phyloP scores from a whole-genome alignment of 2,113 vertebrate genomes.

The Strigops habroptila region DNA sequence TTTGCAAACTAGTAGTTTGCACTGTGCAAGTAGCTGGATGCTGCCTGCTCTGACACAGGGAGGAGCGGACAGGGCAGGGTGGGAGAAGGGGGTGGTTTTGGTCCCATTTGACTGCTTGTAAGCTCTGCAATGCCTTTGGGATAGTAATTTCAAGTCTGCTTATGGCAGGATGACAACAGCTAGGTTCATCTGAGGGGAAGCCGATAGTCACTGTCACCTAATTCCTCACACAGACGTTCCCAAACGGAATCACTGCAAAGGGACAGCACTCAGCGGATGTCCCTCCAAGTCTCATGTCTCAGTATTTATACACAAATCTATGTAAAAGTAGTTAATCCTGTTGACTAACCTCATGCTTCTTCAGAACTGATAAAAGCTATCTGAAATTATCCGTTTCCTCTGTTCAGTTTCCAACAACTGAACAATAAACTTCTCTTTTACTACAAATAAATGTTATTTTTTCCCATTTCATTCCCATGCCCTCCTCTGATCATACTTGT shows the following conservation, averaged over 20 bases:
- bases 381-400: neutral
- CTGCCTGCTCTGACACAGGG: neutral
- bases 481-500: neutral
- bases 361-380: neutral
- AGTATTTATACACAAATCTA: neutral
- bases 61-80: neutral
- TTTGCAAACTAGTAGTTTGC: neutral
- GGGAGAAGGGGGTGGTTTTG: neutral
- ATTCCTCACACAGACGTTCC: neutral
- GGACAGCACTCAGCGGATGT: neutral
- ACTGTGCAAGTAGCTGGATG: neutral
- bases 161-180: slow-evolving; percentile 9
- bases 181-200: slow-evolving; percentile 34
- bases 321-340: slow-evolving; percentile 29
- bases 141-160: neutral
- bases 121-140: neutral
- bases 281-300: neutral
- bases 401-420: neutral
- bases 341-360: neutral
- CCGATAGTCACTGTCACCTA: neutral
- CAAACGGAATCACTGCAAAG: neutral
- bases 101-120: neutral
- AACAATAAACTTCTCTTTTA: neutral
- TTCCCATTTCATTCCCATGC: neutral
- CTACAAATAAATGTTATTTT: neutral